phyloP scores from a whole-genome alignment of 1,140 invertebrate genomes.

The Calosoma granatense region DNA sequence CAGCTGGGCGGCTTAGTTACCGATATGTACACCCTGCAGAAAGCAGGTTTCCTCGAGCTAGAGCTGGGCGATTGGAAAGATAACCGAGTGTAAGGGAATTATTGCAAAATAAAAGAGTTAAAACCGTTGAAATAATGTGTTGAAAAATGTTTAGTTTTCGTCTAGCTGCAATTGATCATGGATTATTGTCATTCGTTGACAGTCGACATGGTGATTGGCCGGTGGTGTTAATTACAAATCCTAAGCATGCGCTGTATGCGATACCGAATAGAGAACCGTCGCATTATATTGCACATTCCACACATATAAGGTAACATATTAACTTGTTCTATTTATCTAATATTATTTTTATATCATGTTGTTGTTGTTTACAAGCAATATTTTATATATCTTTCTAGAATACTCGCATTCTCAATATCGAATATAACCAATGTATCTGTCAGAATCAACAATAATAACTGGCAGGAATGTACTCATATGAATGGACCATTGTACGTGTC shows the following conservation, averaged over 20 bases:
- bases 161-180: slow-evolving; percentile 77
- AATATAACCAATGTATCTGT: slow-evolving; percentile 51
- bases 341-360: slow-evolving; percentile 4
- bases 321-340: slow-evolving; percentile 5
- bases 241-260: slow-evolving; percentile 67
- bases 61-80: slow-evolving; percentile 93
- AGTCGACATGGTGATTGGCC: slow-evolving; percentile 69
- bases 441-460: slow-evolving; percentile 51
- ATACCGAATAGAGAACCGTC: slow-evolving; percentile 66
- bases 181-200: slow-evolving; percentile 82
- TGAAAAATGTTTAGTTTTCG: slow-evolving; percentile 51
- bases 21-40: slow-evolving; percentile 80
- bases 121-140: neutral
- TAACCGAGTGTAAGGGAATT: slow-evolving; percentile 61
- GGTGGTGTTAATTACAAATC: slow-evolving; percentile 76
- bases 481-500: slow-evolving; percentile 61
- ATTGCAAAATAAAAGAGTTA: neutral
- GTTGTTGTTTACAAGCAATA: neutral
- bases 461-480: slow-evolving; percentile 47
- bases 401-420: slow-evolving; percentile 62
- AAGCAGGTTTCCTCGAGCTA: slow-evolving; percentile 74
- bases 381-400: slow-evolving; percentile 37
- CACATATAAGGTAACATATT: slow-evolving; percentile 58
- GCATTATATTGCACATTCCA: slow-evolving; percentile 55
- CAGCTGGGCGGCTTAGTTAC: slow-evolving; percentile 65